Evolutionary conservation across 2,888 invertebrate genomes (phyloP).

Genomic region (Unio delphinus): DNA sequence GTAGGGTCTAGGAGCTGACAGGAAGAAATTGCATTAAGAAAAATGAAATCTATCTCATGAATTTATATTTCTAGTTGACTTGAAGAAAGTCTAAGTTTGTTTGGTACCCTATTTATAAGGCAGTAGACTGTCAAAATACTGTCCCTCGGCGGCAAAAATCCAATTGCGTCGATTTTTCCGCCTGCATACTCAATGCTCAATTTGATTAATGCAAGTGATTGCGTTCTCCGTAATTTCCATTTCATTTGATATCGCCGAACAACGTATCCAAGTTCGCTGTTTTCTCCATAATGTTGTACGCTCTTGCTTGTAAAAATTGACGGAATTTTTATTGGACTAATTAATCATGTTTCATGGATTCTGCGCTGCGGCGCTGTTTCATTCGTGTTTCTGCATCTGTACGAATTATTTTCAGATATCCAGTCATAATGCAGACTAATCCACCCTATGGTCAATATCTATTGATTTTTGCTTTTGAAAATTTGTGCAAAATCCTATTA

Average conservation of each 20-base stretch:
- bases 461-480: too few relatives aligned
- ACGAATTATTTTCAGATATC: too few relatives aligned
- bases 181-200: slow-evolving; percentile 36
- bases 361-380: too few relatives aligned
- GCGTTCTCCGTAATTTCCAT: slow-evolving; percentile 36
- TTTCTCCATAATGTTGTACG: too few relatives aligned
- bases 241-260: slow-evolving; percentile 25
- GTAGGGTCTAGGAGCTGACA: slow-evolving; percentile 14
- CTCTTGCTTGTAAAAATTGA: too few relatives aligned
- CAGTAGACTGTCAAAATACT: slow-evolving; percentile 37
- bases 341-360: too few relatives aligned
- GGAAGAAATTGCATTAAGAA: slow-evolving; percentile 20
- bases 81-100: slow-evolving; percentile 34
- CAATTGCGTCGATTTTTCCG: slow-evolving; percentile 29
- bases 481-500: too few relatives aligned
- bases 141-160: slow-evolving; percentile 28
- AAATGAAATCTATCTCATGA: slow-evolving; percentile 44
- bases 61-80: slow-evolving; percentile 37
- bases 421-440: too few relatives aligned
- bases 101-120: slow-evolving; percentile 42
- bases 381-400: too few relatives aligned
- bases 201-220: slow-evolving; percentile 44
- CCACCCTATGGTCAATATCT: too few relatives aligned
- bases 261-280: too few relatives aligned
- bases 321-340: too few relatives aligned